These are phyloP conservation scores for Diarsia dahlii DNA, from an alignment of 2,888 invertebrate genomes.

Conservation along the genomic window DNA sequence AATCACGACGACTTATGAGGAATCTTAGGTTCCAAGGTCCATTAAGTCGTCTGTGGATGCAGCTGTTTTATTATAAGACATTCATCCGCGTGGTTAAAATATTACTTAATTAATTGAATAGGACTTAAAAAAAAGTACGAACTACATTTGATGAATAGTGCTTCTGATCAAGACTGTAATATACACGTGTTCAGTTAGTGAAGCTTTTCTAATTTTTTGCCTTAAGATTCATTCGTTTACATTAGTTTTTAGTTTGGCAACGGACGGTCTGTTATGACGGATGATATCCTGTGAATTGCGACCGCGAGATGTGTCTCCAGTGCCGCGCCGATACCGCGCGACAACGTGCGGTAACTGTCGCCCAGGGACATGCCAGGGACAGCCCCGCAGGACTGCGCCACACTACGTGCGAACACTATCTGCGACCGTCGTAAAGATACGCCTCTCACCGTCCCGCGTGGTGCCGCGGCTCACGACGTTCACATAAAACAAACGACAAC, in stretches of 20 bases:
- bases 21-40: no score
- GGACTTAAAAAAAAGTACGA: no score
- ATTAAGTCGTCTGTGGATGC: no score
- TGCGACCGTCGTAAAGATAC: slow-evolving; percentile 74
- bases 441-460: slow-evolving; percentile 58
- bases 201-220: neutral
- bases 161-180: neutral
- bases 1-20: no score
- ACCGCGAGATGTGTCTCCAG: slow-evolving; percentile 16
- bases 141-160: neutral
- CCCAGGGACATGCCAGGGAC: slow-evolving; percentile 13
- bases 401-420: slow-evolving; percentile 70
- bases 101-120: no score
- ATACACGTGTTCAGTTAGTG: neutral
- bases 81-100: no score
- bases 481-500: slow-evolving; percentile 74
- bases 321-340: neutral
- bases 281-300: slow-evolving; percentile 23
- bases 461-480: slow-evolving; percentile 44
- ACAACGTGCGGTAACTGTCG: slow-evolving; percentile 29
- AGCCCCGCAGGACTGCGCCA: slow-evolving; percentile 62
- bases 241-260: neutral
- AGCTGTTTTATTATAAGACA: neutral
- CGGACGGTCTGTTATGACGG: slow-evolving; percentile 37
- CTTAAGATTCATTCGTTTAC: neutral